A percentile compares a stretch with the other conserved stretches of the same genome.
phyloP scores from a whole-genome alignment of 35 echinoderm and acorn worm species.

The Chiridota heheva region DNA sequence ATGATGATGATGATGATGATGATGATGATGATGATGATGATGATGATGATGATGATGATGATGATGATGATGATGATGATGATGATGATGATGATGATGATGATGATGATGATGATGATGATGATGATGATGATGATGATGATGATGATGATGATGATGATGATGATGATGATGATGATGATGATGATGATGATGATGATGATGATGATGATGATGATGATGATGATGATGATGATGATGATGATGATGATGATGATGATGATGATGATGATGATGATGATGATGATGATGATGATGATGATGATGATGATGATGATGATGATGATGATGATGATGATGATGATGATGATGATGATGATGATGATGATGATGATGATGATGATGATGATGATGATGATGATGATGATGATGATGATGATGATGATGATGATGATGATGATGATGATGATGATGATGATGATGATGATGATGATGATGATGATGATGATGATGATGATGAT shows the following conservation, averaged over 20 bases:
- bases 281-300: conserved; percentile 8
- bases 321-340: neutral
- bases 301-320: neutral
- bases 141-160: conserved; percentile 8
- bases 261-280: conserved; percentile 8
- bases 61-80: conserved; percentile 9
- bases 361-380: conserved; percentile 9
- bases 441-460: conserved; percentile 8
- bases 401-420: conserved; percentile 8
- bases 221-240: conserved; percentile 8
- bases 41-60: conserved; percentile 8
- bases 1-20: conserved; percentile 9
- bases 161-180: conserved; percentile 8
- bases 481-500: conserved; percentile 9
- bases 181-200: conserved; percentile 9
- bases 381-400: neutral
- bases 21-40: conserved; percentile 8
- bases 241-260: conserved; percentile 9
- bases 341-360: conserved; percentile 4
- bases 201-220: conserved; percentile 8
- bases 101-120: conserved; percentile 8
- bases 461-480: conserved; percentile 8
- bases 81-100: conserved; percentile 8
- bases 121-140: conserved; percentile 9
- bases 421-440: conserved; percentile 9